Conservation (phyloP, 2,113 vertebrate genomes). For the Thermophis baileyi region DNA sequence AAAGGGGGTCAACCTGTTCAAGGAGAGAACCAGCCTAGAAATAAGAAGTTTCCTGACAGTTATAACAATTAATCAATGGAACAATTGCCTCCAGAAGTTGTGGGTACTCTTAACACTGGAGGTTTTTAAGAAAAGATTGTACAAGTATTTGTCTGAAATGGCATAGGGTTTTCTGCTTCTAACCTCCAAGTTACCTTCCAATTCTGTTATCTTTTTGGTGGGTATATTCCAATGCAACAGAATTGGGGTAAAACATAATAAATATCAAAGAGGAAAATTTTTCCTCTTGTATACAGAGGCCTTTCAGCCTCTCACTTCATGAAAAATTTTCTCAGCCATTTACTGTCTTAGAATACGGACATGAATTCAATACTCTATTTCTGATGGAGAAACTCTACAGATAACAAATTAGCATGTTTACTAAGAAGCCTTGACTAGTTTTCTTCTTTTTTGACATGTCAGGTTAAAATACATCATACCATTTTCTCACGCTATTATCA, state of each 20-base stretch:
- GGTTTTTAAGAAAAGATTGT: too few species aligned
- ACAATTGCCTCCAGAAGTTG: too few species aligned
- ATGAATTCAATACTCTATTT: not conserved
- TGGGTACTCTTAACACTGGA: too few species aligned
- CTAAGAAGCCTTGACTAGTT: not conserved
- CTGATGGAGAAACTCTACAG: not conserved
- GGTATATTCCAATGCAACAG: not conserved
- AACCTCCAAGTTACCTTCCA: not conserved
- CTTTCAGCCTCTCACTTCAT: not conserved
- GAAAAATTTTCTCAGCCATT: not conserved
- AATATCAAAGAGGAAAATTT: not conserved
- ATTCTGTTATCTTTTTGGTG: not conserved
- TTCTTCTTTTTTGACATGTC: not conserved
- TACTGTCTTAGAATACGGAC: not conserved
- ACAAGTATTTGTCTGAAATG: not conserved
- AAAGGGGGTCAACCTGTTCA: not conserved
- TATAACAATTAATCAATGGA: not conserved
- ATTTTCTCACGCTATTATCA: not conserved
- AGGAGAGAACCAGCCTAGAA: not conserved
- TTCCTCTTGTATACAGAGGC: not conserved
- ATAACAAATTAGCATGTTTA: not conserved
- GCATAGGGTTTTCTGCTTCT: not conserved
- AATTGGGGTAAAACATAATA: not conserved
- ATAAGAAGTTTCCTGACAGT: too few species aligned
- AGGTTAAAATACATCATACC: not conserved